Evolutionary conservation across 2,797 vertebrate genomes (phyloP), one percentile per base, ranked within the genome.

Genomic region (Anisognathus igniventris): DNA sequence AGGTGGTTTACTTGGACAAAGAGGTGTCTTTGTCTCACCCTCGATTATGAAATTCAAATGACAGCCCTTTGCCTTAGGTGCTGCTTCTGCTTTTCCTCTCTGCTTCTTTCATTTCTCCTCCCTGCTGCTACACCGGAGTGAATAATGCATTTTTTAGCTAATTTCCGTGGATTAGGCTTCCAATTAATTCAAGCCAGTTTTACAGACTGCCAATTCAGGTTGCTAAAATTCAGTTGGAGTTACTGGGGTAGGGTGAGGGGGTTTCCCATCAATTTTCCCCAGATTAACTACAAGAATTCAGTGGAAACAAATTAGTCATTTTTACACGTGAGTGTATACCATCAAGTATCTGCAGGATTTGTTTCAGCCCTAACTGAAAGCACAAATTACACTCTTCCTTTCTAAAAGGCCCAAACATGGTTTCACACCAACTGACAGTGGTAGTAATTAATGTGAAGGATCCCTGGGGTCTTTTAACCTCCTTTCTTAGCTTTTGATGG

Each of bases 391-490:
- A 70, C 54, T 93, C n/a, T 57, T 91, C 70, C 72, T 90, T 92
- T 83, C 68, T 87, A 77, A 94, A 89, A 88, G 74, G 54, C 60
- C 87, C 78, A 96, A 93, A 85, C 72, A 64, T 23, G 21, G 84
- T 92, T 92, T 92, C 92, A 88, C 90, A 92, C 91, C 88, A 94
- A 80, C 72, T 95, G 95, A 93, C 86, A 93, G 88, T 88, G 83
- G 77, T 75, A 84, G 90, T 92, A 95, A 96, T 96, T 95, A 90
- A 91, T 81, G 56, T 71, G 80, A 92, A 94, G 86, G 72, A 93
- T 92, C 94, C 94, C 90, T 88, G 90, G 92, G 92, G 89, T 90
- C 92, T 94, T 96, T 96, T 95, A 96, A 88, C 94, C 86, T 97
- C 94, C 42, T 96, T 97, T 90, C 88, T 91, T 44, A 72, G 96